phyloP scores from a whole-genome alignment of 2,113 vertebrate species.

The Xenopus borealis region DNA sequence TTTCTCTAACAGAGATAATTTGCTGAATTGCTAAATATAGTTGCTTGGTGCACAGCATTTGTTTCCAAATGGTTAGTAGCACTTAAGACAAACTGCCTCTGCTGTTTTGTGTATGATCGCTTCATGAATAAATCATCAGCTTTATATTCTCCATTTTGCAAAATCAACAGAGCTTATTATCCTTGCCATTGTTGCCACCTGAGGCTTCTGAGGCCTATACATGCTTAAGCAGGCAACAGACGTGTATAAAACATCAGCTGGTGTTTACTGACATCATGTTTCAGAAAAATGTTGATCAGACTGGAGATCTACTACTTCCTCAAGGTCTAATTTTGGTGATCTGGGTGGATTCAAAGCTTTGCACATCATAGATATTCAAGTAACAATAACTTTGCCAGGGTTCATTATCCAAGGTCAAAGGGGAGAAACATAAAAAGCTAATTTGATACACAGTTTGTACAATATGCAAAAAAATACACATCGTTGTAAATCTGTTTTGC shows the following conservation, averaged over 20 bases:
- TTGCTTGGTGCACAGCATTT: conserved; percentile 18
- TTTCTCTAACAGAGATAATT: conserved; percentile 24
- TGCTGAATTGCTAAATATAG: conserved; percentile 26
- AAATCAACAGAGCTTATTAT: conserved; percentile 27
- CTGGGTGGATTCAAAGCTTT: too few species aligned
- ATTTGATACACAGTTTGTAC: too few species aligned
- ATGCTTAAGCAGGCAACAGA: conserved; percentile 10
- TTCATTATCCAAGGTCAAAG: too few species aligned
- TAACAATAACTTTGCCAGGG: too few species aligned
- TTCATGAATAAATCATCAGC: conserved; percentile 29
- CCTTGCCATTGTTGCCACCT: background rate
- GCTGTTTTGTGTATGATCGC: conserved; percentile 13
- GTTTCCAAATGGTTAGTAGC: conserved; percentile 25
- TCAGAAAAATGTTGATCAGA: background rate
- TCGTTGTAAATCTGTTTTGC: too few species aligned
- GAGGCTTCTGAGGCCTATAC: conserved; percentile 13
- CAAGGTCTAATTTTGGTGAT: too few species aligned
- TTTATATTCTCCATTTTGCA: conserved; percentile 18
- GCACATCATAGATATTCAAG: too few species aligned
- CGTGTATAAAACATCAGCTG: conserved; percentile 4
- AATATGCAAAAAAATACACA: too few species aligned
- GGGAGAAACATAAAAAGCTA: too few species aligned
- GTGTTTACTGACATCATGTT: conserved; percentile 21
- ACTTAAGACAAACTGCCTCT: conserved; percentile 26
- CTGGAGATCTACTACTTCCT: too few species aligned